phyloP scores from a whole-genome alignment of 1,140 invertebrate genomes.

The Drosophila lowei region DNA sequence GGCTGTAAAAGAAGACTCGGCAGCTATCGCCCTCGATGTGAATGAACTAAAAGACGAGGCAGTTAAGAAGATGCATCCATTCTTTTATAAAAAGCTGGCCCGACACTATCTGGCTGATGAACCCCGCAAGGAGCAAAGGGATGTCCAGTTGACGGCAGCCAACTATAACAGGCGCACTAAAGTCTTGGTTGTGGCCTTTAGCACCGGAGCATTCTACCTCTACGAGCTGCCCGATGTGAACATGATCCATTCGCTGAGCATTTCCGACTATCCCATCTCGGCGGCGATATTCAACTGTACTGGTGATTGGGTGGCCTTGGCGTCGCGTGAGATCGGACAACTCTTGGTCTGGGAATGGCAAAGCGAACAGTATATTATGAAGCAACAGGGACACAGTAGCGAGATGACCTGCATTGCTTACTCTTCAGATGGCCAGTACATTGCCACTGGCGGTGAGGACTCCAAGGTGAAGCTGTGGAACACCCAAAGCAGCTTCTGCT shows the following conservation, averaged over 20 bases:
- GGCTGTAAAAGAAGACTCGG: constrained; percentile 83
- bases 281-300: constrained; percentile 91
- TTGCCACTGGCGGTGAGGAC: constrained; percentile 97
- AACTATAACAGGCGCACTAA: constrained; percentile 91
- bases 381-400: constrained; percentile 97
- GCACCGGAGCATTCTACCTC: constrained; percentile 92
- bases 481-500: constrained; percentile 94
- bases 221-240: constrained; percentile 97
- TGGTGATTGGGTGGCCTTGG: constrained; percentile 98
- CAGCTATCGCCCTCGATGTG: constrained; percentile 75
- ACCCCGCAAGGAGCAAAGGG: constrained; percentile 85
- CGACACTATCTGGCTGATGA: constrained; percentile 90
- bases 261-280: constrained; percentile 91
- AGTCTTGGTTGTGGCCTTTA: constrained; percentile 92
- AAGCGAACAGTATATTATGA: constrained; percentile 98
- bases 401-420: constrained; percentile 95
- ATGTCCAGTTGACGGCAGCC: constrained; percentile 88
- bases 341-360: constrained; percentile 99
- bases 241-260: constrained; percentile 94
- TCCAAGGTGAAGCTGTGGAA: constrained; percentile 99
- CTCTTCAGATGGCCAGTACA: constrained; percentile 94
- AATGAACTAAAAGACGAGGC: constrained; percentile 73
- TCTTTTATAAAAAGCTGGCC: constrained; percentile 88
- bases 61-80: constrained; percentile 83
- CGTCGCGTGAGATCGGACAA: constrained; percentile 92